These are phyloP conservation scores for Ornithoptera priamus DNA, from an alignment of 2,888 invertebrate species.

Conservation along the genomic window DNA sequence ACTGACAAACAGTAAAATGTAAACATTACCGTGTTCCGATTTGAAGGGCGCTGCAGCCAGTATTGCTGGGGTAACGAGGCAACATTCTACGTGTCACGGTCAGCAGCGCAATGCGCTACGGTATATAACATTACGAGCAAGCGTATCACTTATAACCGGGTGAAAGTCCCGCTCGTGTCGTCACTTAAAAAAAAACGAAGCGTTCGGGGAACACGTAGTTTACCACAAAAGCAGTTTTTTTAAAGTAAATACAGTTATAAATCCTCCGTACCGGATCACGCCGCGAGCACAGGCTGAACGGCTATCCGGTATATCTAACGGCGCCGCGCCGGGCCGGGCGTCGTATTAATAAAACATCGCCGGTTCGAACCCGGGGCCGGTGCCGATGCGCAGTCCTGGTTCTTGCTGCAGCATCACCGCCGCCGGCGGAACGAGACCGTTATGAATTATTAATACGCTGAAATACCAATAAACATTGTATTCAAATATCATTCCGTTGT, in stretches of 20 bases:
- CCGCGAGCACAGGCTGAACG: conserved; percentile 9
- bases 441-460: conserved; percentile 45
- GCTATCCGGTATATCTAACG: conserved; percentile 30
- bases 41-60: too few relatives aligned
- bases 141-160: too few relatives aligned
- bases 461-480: conserved; percentile 47
- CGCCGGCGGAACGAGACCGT: conserved; percentile 33
- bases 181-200: too few relatives aligned
- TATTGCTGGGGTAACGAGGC: too few relatives aligned
- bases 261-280: conserved; percentile 10
- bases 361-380: conserved; percentile 36
- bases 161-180: too few relatives aligned
- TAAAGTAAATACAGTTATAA: conserved; percentile 26
- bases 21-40: too few relatives aligned
- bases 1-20: too few relatives aligned
- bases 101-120: too few relatives aligned
- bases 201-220: neutral
- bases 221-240: neutral
- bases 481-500: conserved; percentile 39
- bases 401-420: conserved; percentile 31
- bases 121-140: too few relatives aligned
- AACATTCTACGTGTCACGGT: too few relatives aligned
- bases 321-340: conserved; percentile 31
- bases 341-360: conserved; percentile 46
- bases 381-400: conserved; percentile 34